Percentiles rank a stretch among this genome's conserved stretches.
Conservation (phyloP, 2,113 vertebrate genomes). For the Syrrhaptes paradoxus region DNA sequence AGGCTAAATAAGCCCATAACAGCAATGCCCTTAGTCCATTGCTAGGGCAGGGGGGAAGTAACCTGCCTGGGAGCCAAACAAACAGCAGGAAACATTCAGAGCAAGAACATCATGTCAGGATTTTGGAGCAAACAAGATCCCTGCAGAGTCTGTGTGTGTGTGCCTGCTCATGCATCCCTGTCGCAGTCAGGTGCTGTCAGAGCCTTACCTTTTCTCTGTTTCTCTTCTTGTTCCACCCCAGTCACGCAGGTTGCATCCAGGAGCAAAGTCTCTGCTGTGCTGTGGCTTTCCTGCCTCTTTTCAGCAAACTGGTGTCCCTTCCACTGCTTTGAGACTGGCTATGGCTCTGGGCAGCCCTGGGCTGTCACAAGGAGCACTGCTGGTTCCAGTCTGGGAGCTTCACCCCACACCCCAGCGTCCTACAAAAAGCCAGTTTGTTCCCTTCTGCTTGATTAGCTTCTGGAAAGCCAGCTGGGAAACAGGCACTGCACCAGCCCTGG, state of each 20-base stretch:
- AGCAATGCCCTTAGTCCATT: neutral
- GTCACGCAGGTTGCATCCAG: neutral
- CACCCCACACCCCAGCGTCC: rapidly evolving
- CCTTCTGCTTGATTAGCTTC: neutral
- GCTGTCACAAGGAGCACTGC: neutral
- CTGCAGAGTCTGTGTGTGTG: rapidly evolving
- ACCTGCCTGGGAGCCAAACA: neutral
- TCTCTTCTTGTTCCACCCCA: neutral
- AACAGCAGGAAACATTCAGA: neutral
- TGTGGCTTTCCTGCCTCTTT: neutral
- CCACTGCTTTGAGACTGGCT: neutral
- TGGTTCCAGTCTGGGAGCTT: neutral
- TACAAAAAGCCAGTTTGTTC: neutral
- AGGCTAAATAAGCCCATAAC: neutral
- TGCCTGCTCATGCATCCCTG: neutral
- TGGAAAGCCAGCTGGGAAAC: neutral
- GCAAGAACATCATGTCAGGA: neutral
- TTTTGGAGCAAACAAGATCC: neutral
- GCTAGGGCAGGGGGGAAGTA: neutral
- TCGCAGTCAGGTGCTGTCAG: neutral
- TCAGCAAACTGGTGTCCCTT: neutral
- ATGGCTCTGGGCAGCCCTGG: neutral
- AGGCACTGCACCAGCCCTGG: neutral
- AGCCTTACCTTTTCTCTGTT: neutral
- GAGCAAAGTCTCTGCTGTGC: neutral